These are phyloP conservation scores for Ailurus styani DNA, from an alignment of 2,113 vertebrate genomes.

Conservation along the genomic window DNA sequence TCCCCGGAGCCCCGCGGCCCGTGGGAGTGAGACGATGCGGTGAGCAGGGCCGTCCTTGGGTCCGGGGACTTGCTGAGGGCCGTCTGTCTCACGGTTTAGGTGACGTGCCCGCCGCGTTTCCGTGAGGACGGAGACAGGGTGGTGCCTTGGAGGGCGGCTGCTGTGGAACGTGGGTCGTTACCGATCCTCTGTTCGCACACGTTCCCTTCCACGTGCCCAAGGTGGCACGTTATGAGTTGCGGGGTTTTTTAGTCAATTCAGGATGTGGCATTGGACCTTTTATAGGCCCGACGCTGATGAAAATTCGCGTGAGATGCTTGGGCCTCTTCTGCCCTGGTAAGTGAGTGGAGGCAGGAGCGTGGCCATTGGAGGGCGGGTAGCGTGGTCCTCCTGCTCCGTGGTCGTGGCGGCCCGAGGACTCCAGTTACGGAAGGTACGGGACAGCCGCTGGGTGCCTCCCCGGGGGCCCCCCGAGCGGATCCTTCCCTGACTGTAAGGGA, in stretches of 20 bases:
- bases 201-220: rapidly evolving
- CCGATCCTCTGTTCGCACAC: rapidly evolving
- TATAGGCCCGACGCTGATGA: neutral
- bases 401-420: rapidly evolving
- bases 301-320: neutral
- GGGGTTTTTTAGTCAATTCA: neutral
- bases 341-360: neutral
- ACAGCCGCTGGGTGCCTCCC: rapidly evolving
- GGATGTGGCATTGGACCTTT: neutral
- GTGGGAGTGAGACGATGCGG: neutral
- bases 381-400: too few relatives aligned
- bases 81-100: neutral
- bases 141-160: neutral
- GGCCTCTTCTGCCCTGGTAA: neutral
- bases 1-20: neutral
- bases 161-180: rapidly evolving
- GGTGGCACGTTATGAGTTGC: rapidly evolving
- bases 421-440: rapidly evolving
- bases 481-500: rapidly evolving
- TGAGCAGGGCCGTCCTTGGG: neutral
- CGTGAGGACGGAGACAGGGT: neutral
- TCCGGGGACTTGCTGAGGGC: rapidly evolving
- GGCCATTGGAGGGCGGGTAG: rapidly evolving
- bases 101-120: neutral
- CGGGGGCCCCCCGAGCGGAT: rapidly evolving